These are phyloP conservation scores for Ophioderma brevispina DNA, from an alignment of 35 echinoderm and acorn worm species.

Conservation along the genomic window DNA sequence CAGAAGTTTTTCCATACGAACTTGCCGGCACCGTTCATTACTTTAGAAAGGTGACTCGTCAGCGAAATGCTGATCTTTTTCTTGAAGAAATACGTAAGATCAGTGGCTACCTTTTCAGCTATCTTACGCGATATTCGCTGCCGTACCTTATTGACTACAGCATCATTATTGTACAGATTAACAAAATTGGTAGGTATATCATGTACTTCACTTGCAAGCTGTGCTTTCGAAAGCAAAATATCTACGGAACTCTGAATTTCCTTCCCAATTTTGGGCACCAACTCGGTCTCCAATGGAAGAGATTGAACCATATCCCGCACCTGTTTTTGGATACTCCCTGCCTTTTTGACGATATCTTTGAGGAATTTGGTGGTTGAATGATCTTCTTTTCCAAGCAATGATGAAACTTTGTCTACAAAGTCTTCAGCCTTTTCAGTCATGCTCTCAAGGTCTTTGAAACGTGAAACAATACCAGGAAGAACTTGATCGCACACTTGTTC, in stretches of 20 bases:
- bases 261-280: neutral
- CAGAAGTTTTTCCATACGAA: neutral
- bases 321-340: neutral
- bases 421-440: neutral
- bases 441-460: neutral
- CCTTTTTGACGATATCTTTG: neutral
- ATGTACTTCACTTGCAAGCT: neutral
- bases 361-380: neutral
- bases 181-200: neutral
- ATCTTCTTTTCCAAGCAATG: conserved; percentile 2
- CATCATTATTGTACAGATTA: neutral
- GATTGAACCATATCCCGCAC: neutral
- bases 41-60: neutral
- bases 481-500: neutral
- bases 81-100: neutral
- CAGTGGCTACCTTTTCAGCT: conserved; percentile 4
- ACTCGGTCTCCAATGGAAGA: neutral
- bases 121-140: neutral
- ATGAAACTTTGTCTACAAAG: neutral
- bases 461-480: neutral
- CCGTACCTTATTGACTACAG: neutral
- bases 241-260: neutral
- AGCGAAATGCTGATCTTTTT: neutral
- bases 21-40: neutral
- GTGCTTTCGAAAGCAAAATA: neutral